phyloP scores from a whole-genome alignment of 1,140 invertebrate species.

The Trialeurodes vaporariorum region DNA sequence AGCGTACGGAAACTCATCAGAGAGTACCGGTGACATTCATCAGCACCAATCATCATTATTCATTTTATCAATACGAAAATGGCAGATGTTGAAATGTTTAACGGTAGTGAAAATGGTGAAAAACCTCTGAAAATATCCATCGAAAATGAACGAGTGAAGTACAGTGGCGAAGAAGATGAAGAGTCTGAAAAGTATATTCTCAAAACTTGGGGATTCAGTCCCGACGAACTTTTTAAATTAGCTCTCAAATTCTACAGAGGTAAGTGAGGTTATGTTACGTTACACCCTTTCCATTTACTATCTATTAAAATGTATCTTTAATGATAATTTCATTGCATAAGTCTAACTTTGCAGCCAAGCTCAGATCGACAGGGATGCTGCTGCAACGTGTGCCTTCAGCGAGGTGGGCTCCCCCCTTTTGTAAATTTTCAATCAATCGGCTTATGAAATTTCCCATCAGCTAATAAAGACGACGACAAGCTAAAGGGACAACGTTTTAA shows the following conservation, averaged over 20 bases:
- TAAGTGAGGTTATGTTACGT: conserved; percentile 35
- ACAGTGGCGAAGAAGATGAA: not conserved
- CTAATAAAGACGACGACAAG: not conserved
- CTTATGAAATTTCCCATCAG: not conserved
- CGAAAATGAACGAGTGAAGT: not conserved
- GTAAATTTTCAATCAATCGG: too few species aligned
- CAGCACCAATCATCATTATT: too few species aligned
- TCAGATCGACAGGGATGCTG: too few species aligned
- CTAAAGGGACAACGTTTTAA: not conserved
- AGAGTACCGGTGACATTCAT: too few species aligned
- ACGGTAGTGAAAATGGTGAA: not conserved
- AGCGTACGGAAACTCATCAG: too few species aligned
- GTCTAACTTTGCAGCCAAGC: too few species aligned
- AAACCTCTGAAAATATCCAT: not conserved
- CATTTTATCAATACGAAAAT: not conserved
- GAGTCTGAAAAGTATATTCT: not conserved
- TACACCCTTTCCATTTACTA: not conserved
- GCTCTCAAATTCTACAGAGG: conserved; percentile 82
- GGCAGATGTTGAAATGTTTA: not conserved
- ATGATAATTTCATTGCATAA: not conserved
- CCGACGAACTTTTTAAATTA: conserved; percentile 73
- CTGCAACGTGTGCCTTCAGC: not conserved
- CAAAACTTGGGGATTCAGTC: conserved; percentile 47
- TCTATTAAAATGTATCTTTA: not conserved
- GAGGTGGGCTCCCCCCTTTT: not conserved